Evolutionary conservation across 2,888 invertebrate species (phyloP).

Genomic region (Deroplatys truncata): DNA sequence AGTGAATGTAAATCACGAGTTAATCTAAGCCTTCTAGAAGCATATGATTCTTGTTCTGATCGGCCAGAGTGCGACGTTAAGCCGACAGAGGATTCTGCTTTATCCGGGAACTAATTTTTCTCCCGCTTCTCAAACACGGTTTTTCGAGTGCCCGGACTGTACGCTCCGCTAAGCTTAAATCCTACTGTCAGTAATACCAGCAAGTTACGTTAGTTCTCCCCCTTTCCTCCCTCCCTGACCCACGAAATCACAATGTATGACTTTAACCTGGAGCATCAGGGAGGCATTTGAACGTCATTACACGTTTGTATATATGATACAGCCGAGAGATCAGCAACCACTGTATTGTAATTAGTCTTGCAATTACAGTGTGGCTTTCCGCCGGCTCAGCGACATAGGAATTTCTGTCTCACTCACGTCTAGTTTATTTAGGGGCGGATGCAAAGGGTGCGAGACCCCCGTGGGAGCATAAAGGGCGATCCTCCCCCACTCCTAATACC

Average conservation of each 20-base stretch:
- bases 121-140: background rate
- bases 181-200: constrained; percentile 19
- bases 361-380: constrained; percentile 22
- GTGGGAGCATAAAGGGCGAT: background rate
- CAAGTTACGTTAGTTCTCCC: constrained; percentile 17
- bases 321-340: background rate
- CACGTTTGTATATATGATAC: background rate
- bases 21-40: background rate
- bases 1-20: background rate
- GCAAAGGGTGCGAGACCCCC: background rate
- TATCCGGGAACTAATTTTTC: background rate
- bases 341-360: constrained; percentile 23
- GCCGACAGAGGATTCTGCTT: background rate
- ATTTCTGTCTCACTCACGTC: background rate
- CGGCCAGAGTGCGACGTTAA: background rate
- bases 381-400: background rate
- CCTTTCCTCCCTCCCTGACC: background rate
- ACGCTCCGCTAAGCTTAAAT: constrained; percentile 2
- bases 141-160: background rate
- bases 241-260: constrained; percentile 22
- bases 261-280: constrained; percentile 22
- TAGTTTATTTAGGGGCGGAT: constrained; percentile 12
- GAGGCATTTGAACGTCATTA: constrained; percentile 20
- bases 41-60: background rate
- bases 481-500: background rate